Percentiles rank a stretch among this genome's conserved stretches.
Evolutionary conservation across 2,113 vertebrate genomes (phyloP).

Genomic region (Phainopepla nitens): DNA sequence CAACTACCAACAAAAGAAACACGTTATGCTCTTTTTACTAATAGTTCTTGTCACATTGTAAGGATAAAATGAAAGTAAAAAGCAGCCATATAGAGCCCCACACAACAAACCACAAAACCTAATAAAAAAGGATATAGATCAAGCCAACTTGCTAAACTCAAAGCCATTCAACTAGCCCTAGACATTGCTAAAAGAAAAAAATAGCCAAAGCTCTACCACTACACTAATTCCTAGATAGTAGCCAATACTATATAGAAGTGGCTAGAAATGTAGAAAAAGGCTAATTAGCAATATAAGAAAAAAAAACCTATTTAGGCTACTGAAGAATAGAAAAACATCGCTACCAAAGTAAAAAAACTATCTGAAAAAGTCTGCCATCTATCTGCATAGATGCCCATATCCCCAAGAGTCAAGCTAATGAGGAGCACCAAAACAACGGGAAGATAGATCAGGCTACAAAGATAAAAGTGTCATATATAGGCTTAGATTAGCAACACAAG

Average conservation of each 20-base stretch:
- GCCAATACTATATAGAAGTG: neutral
- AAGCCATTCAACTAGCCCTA: too few species aligned
- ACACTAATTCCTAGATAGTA: neutral
- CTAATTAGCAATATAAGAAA: neutral
- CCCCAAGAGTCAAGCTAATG: neutral
- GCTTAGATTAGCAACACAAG: too few species aligned
- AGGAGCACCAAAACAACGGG: neutral
- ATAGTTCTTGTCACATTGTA: too few species aligned
- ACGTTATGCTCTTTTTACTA: too few species aligned
- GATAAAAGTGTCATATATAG: neutral
- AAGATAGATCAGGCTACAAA: neutral
- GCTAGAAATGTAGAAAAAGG: neutral
- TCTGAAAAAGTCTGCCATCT: neutral
- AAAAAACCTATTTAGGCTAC: neutral
- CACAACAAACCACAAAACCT: too few species aligned
- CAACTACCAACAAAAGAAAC: too few species aligned
- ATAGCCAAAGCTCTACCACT: neutral
- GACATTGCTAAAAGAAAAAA: neutral
- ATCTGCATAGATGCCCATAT: neutral
- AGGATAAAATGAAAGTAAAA: too few species aligned
- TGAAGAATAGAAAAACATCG: neutral
- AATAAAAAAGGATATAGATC: too few species aligned
- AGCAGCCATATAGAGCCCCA: too few species aligned
- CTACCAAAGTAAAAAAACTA: neutral
- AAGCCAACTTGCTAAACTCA: too few species aligned